These are phyloP conservation scores for Ylistrum balloti DNA, from an alignment of 1,140 invertebrate genomes.

Conservation along the genomic window DNA sequence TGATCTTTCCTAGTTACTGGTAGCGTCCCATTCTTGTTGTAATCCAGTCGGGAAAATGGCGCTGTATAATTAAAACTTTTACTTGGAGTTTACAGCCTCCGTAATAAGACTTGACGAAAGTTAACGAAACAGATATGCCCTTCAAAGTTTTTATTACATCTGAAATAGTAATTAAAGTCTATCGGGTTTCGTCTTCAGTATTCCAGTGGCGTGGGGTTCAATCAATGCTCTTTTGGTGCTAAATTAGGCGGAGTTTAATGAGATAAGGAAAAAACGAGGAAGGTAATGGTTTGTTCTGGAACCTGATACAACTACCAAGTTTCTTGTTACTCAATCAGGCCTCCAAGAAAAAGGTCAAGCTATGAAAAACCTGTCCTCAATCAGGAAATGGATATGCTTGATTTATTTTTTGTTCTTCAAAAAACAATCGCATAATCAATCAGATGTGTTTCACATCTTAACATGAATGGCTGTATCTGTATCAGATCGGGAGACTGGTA, in stretches of 20 bases:
- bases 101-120: constrained; percentile 5
- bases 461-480: too few species aligned
- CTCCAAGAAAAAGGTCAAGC: not conserved
- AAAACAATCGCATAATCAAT: too few species aligned
- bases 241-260: constrained; percentile 14
- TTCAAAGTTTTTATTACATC: constrained; percentile 36
- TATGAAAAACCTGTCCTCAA: not conserved
- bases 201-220: not conserved
- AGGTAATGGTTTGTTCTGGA: not conserved
- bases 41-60: not conserved
- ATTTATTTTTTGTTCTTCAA: too few species aligned
- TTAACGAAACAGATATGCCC: not conserved
- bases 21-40: not conserved
- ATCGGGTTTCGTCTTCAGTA: not conserved
- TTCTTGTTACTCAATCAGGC: not conserved
- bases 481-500: too few species aligned
- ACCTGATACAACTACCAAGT: not conserved
- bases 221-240: constrained; percentile 6
- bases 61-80: not conserved
- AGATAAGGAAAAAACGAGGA: not conserved
- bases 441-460: too few species aligned
- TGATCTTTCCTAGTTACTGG: not conserved
- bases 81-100: not conserved
- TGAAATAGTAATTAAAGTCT: constrained; percentile 30
- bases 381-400: not conserved